phyloP scores from a whole-genome alignment of 2,888 invertebrate genomes.

The Spisula subtruncata region DNA sequence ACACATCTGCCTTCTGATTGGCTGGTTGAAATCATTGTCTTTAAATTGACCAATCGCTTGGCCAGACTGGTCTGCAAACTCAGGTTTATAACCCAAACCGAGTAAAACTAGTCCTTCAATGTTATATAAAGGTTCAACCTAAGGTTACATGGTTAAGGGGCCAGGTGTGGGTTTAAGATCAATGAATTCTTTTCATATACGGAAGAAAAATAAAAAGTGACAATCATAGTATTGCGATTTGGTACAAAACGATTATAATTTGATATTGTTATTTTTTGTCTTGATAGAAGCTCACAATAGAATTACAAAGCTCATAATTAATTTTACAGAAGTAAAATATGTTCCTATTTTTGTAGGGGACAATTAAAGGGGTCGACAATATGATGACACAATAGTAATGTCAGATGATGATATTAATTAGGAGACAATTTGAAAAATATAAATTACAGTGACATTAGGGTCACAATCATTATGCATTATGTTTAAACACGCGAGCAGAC shows the following conservation, averaged over 20 bases:
- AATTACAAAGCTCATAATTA: slow-evolving; percentile 13
- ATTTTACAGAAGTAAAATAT: slow-evolving; percentile 15
- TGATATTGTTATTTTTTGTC: background rate
- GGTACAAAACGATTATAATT: background rate
- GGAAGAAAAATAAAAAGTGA: background rate
- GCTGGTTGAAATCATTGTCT: background rate
- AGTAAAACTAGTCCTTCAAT: background rate
- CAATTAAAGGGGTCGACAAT: background rate
- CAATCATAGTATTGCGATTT: background rate
- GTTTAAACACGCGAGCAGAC: slow-evolving; percentile 9
- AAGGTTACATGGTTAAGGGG: background rate
- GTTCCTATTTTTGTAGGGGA: background rate
- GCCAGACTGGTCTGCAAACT: background rate
- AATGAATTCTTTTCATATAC: background rate
- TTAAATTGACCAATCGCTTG: background rate
- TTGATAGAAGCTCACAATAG: background rate
- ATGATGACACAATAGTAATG: background rate
- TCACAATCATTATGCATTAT: background rate
- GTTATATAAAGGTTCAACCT: background rate
- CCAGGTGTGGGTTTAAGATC: background rate
- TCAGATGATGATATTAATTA: slow-evolving; percentile 16
- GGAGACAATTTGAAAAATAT: slow-evolving; percentile 19
- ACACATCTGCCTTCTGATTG: background rate
- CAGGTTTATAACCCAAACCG: background rate
- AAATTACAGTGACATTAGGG: slow-evolving; percentile 4